Evolutionary conservation across 2,888 invertebrate species (phyloP).

Genomic region (Polydesmus complanatus): DNA sequence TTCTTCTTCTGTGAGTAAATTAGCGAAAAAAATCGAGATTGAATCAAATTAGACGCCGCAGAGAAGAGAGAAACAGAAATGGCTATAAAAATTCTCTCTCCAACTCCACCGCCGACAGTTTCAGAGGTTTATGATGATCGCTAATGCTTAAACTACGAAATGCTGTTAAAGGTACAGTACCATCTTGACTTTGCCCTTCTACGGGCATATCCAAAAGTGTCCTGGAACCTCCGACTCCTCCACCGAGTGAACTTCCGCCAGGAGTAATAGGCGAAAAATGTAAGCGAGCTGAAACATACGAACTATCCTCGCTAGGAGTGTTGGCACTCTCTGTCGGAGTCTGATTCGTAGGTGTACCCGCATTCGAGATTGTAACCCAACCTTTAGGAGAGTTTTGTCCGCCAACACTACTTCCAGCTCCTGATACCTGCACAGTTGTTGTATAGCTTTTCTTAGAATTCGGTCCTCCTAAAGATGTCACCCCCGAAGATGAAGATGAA

Average conservation of each 20-base stretch:
- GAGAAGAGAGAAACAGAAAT: no score
- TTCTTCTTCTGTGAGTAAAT: no score
- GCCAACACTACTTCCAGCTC: background rate
- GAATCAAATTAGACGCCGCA: no score
- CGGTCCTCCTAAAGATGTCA: background rate
- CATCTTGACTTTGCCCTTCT: constrained; percentile 41
- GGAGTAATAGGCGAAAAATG: constrained; percentile 59
- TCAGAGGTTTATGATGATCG: constrained; percentile 12
- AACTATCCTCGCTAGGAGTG: constrained; percentile 71
- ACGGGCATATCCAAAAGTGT: constrained; percentile 45
- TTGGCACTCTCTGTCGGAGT: constrained; percentile 61
- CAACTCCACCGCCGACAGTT: constrained; percentile 14
- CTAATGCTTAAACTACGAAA: constrained; percentile 12
- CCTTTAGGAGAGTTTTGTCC: constrained; percentile 28
- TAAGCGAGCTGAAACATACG: constrained; percentile 71
- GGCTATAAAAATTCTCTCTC: constrained; percentile 16
- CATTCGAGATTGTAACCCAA: constrained; percentile 36
- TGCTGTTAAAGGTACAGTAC: constrained; percentile 38
- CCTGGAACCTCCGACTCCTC: constrained; percentile 24
- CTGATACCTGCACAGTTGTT: constrained; percentile 33
- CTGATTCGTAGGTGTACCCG: constrained; percentile 61
- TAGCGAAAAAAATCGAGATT: no score
- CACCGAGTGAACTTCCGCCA: constrained; percentile 37
- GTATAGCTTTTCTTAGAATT: constrained; percentile 45
- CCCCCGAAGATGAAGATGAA: constrained; percentile 2